A percentile compares a stretch with the other conserved stretches of the same genome.
These are phyloP conservation scores for Hystrix brachyura DNA, from an alignment of 2,113 vertebrate species.

Conservation along the genomic window DNA sequence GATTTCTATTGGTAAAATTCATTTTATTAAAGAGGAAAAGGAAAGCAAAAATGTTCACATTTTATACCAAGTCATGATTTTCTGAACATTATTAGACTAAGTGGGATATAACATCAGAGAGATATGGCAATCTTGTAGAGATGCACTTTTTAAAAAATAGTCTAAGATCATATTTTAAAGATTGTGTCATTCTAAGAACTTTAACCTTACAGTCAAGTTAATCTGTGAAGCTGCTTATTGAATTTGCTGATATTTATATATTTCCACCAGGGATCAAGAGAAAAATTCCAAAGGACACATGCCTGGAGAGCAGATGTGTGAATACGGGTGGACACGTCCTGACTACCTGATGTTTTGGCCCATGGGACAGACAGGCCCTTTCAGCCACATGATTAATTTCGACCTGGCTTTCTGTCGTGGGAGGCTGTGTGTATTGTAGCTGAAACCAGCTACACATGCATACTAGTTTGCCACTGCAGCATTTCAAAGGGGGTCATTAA, in stretches of 20 bases:
- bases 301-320: slow-evolving; percentile 11
- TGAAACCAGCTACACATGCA: slow-evolving; percentile 7
- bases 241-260: slow-evolving; percentile 54
- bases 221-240: slow-evolving; percentile 11
- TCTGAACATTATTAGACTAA: slow-evolving; percentile 8
- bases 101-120: neutral
- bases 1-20: slow-evolving; percentile 31
- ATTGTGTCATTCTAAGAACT: slow-evolving; percentile 34
- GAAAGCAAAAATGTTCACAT: slow-evolving; percentile 1
- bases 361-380: neutral
- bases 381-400: neutral
- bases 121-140: neutral
- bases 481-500: slow-evolving; percentile 16
- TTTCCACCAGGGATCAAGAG: slow-evolving; percentile 25
- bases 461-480: neutral
- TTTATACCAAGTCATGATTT: slow-evolving; percentile 26
- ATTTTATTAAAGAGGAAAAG: neutral
- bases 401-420: neutral
- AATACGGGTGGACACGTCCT: neutral
- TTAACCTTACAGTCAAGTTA: slow-evolving; percentile 33
- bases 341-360: slow-evolving; percentile 19
- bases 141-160: neutral
- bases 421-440: neutral
- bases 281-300: slow-evolving; percentile 1
- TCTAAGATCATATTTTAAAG: slow-evolving; percentile 42